Evolutionary conservation across 2,113 vertebrate species (phyloP).

Genomic region (Heterotilapia buettikoferi): DNA sequence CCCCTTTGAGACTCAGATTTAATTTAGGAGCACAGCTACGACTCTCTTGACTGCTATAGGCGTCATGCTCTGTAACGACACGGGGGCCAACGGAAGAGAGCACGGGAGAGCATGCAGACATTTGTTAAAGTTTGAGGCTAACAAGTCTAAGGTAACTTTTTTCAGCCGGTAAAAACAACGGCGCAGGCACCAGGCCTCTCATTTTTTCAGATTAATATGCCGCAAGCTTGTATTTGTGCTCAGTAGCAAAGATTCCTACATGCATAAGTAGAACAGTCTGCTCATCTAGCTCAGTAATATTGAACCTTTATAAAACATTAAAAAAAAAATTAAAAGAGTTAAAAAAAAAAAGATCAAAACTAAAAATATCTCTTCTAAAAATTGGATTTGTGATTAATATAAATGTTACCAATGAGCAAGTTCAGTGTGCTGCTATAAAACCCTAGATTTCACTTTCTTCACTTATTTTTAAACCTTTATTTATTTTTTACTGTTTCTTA

Average conservation of each 20-base stretch:
- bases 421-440: background rate
- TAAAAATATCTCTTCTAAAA: background rate
- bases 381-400: background rate
- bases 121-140: background rate
- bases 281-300: rapidly evolving
- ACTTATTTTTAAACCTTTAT: background rate
- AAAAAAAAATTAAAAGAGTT: background rate
- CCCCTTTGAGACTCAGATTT: constrained; percentile 45
- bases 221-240: background rate
- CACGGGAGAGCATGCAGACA: background rate
- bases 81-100: background rate
- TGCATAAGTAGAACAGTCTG: background rate
- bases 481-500: background rate
- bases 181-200: background rate
- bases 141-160: background rate
- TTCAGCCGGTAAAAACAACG: background rate
- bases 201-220: rapidly evolving
- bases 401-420: background rate
- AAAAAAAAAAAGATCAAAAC: background rate
- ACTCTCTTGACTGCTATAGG: constrained; percentile 39
- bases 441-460: background rate
- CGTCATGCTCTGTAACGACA: constrained; percentile 3
- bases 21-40: constrained; percentile 38
- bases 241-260: background rate
- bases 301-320: background rate